phyloP scores from a whole-genome alignment of 2,888 invertebrate genomes.

The Brachylomia viminalis region DNA sequence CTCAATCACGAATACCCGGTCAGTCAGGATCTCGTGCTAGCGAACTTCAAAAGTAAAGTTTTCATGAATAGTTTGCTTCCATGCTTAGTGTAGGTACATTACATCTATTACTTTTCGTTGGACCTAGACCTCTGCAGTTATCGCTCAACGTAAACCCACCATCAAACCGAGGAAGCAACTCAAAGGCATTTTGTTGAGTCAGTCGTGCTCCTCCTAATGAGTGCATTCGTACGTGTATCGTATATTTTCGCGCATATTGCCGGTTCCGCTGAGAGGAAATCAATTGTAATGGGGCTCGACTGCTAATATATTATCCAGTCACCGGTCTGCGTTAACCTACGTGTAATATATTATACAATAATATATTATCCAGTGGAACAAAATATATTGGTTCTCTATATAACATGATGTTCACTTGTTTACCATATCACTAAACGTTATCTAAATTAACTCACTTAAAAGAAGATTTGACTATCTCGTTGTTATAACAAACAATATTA shows the following conservation, averaged over 20 bases:
- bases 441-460: constrained; percentile 11
- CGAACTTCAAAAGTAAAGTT: background rate
- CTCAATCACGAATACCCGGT: background rate
- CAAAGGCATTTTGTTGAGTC: background rate
- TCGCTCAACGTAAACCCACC: constrained; percentile 2
- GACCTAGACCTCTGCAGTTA: constrained; percentile 1
- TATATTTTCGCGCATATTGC: constrained; percentile 33
- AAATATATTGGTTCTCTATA: constrained; percentile 16
- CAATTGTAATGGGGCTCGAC: constrained; percentile 20
- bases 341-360: constrained; percentile 7
- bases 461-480: constrained; percentile 25
- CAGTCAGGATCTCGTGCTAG: background rate
- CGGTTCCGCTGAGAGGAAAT: constrained; percentile 29
- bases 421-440: background rate
- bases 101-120: background rate
- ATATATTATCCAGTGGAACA: background rate
- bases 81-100: background rate
- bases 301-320: constrained; percentile 1
- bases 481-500: constrained; percentile 15
- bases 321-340: constrained; percentile 2
- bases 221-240: constrained; percentile 44
- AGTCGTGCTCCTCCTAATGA: constrained; percentile 42
- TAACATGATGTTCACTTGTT: background rate
- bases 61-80: background rate
- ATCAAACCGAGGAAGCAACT: constrained; percentile 20